A percentile compares a stretch with the other conserved stretches of the same genome.
Evolutionary conservation across 1,140 invertebrate genomes (phyloP).

Genomic region (Drosophila sulfurigaster): DNA sequence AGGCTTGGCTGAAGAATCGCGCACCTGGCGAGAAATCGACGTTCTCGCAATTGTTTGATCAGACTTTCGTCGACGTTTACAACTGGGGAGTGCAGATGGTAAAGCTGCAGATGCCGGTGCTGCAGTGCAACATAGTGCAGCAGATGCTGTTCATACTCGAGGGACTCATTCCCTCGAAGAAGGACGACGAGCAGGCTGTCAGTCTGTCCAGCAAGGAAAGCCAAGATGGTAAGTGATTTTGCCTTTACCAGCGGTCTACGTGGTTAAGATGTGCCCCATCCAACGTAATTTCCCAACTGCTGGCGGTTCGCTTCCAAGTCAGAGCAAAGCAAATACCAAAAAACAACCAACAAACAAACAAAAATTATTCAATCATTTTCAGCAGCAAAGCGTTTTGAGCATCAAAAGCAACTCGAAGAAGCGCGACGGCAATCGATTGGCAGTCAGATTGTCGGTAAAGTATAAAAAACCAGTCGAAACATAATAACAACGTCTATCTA

Average conservation of each 20-base stretch:
- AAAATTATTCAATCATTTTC: conserved; percentile 70
- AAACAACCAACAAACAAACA: conserved; percentile 76
- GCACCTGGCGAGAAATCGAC: conserved; percentile 90
- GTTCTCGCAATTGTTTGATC: conserved; percentile 92
- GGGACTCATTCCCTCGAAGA: conserved; percentile 91
- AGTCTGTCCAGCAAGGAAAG: conserved; percentile 83
- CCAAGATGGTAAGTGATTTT: conserved; percentile 73
- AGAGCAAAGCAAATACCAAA: conserved; percentile 87
- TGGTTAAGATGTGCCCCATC: not conserved
- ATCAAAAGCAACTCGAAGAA: conserved; percentile 74
- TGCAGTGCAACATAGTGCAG: conserved; percentile 95
- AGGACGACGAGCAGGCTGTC: conserved; percentile 86
- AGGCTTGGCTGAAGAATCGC: conserved; percentile 93
- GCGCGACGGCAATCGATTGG: conserved; percentile 77
- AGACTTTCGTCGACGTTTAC: conserved; percentile 91
- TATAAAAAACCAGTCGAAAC: conserved; percentile 50
- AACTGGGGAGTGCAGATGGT: conserved; percentile 94
- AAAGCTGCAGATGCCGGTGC: conserved; percentile 92
- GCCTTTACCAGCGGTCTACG: not conserved
- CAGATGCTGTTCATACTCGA: conserved; percentile 94
- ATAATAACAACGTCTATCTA: not conserved
- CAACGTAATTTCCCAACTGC: conserved; percentile 3
- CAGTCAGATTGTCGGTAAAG: conserved; percentile 82
- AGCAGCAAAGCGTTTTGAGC: conserved; percentile 70
- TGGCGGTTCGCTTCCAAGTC: conserved; percentile 77